Percentiles rank a stretch among this genome's conserved stretches.
phyloP scores from a whole-genome alignment of 1,140 invertebrate species.

The Cydia splendana region DNA sequence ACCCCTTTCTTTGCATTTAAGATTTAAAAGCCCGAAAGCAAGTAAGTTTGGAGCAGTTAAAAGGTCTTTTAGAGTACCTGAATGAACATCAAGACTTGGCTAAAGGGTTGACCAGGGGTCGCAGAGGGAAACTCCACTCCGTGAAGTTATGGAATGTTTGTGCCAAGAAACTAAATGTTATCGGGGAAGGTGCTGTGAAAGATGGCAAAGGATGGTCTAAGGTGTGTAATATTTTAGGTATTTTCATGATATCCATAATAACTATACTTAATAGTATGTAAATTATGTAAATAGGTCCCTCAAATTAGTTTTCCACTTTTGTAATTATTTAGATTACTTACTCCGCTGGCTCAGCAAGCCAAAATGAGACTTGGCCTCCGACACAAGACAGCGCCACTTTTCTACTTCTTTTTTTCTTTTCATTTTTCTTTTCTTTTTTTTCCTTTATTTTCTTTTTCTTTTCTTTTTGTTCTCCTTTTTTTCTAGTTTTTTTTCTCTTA shows the following conservation, averaged over 20 bases:
- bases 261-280: too few relatives aligned
- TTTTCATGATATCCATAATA: background rate
- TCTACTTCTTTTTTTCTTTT: too few relatives aligned
- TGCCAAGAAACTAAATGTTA: slow-evolving; percentile 51
- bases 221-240: slow-evolving; percentile 31
- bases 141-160: slow-evolving; percentile 50
- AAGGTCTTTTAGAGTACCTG: slow-evolving; percentile 49
- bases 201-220: slow-evolving; percentile 58
- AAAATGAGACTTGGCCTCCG: too few relatives aligned
- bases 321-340: too few relatives aligned
- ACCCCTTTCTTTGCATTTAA: slow-evolving; percentile 18
- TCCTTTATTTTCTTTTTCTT: too few relatives aligned
- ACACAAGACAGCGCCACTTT: too few relatives aligned
- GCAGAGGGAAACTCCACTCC: slow-evolving; percentile 44
- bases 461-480: too few relatives aligned
- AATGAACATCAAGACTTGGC: slow-evolving; percentile 47
- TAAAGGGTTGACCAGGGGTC: slow-evolving; percentile 44
- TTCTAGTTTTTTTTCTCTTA: too few relatives aligned
- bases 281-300: too few relatives aligned
- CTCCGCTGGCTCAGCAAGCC: too few relatives aligned
- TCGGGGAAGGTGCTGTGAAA: slow-evolving; percentile 47
- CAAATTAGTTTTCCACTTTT: too few relatives aligned
- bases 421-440: too few relatives aligned
- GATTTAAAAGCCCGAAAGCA: slow-evolving; percentile 43
- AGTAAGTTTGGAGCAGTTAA: slow-evolving; percentile 48